Base-by-base conservation (phyloP, 2,113 vertebrate species). In the Solenodon paradoxus region DNA sequence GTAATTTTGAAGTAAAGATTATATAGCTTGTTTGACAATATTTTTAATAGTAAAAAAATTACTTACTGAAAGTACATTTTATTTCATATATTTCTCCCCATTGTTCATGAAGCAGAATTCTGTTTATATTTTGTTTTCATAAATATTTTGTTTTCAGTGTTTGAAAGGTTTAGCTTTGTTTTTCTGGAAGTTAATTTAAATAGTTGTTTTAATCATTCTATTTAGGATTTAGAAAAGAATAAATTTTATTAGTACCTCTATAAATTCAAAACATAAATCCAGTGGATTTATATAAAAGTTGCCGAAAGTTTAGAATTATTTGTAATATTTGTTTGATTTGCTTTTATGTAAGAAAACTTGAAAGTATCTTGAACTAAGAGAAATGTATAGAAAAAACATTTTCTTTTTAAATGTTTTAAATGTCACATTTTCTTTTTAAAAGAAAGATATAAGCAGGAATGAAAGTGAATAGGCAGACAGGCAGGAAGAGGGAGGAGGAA, bases 1-100 rank as follows among this genome's bases (percentile, higher is more conserved):
- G 40, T 83, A 40, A 88, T 90, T 96, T 95, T 84, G 53, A 84
- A 94, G 49, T 90, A 90, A 83, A 78, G 83, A 92, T 83, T 55
- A 4, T 55, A 10, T 74, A 75, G 42, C 16, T 53, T 17, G 1
- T 57, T 71, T 80, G 63, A 53, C 38, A 81, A 1, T 72, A 35
- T 88, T 5, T 74, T 71, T 83, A 63, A 53, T 78, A 17, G 94
- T 74, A 84, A 77, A 93, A 42, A 15, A 77, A 57, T 61, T 86
- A 13, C 49, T 59, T n/a, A 69, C 28, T 92, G 47, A 72, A 94
- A 93, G 55, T 77, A 83, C 9, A 3, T 81, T 78, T 75, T 72
- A 32, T 55, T 86, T 69, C 47, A 88, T 45, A 30, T 66, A 59
- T 61, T 74, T 28, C 51, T 72, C 12, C 12, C 4, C 63, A 4